Conservation (phyloP, 1,140 invertebrate genomes). For the Bacillus rossius region DNA sequence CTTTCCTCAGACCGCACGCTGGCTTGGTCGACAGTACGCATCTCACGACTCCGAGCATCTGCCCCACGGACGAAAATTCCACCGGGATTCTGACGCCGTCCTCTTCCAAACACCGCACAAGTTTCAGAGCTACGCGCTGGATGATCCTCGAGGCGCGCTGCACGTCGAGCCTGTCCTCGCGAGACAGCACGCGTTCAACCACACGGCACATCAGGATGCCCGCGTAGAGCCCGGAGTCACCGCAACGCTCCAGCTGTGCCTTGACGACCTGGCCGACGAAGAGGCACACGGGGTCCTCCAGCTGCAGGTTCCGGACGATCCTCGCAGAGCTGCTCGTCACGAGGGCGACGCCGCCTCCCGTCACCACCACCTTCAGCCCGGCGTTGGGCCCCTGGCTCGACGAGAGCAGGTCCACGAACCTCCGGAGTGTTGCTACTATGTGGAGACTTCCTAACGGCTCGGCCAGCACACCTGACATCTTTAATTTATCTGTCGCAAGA, state of each 20-base stretch:
- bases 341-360: conserved; percentile 1
- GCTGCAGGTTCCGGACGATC: neutral
- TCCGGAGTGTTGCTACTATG: neutral
- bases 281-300: conserved; percentile 3
- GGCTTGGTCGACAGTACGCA: conserved; percentile 7
- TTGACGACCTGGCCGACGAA: conserved; percentile 8
- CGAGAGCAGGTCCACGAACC: neutral
- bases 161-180: neutral
- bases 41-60: conserved; percentile 2
- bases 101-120: neutral
- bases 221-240: conserved; percentile 7
- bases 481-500: too few relatives aligned
- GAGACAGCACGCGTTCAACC: neutral
- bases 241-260: neutral
- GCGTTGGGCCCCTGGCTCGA: conserved; percentile 7
- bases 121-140: neutral
- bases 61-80: conserved; percentile 7
- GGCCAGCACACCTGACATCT: neutral
- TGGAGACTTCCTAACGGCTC: conserved; percentile 6
- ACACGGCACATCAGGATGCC: neutral
- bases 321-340: conserved; percentile 6
- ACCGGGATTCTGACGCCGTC: neutral
- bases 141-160: neutral
- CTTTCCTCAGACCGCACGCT: conserved; percentile 1
- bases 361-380: conserved; percentile 1